phyloP scores from a whole-genome alignment of 1,140 invertebrate species.

The Heterodera schachtii region DNA sequence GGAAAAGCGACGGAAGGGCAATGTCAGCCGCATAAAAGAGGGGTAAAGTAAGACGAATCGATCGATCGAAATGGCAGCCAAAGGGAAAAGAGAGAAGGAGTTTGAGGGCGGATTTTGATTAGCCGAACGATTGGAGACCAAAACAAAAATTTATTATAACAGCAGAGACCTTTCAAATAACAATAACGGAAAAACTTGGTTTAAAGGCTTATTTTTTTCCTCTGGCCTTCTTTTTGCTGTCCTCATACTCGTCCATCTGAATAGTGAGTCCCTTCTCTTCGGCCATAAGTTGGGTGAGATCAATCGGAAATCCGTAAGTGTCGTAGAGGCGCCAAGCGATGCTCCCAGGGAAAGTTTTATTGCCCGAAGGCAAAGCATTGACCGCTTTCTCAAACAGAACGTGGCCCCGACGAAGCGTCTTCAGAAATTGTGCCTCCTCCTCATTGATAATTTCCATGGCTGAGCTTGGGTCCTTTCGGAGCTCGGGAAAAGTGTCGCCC shows the following conservation, averaged over 20 bases:
- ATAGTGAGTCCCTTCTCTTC: slow-evolving; percentile 89
- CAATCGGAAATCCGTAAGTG: slow-evolving; percentile 97
- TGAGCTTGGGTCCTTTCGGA: slow-evolving; percentile 84
- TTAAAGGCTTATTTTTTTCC: too few species aligned
- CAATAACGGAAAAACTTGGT: too few species aligned
- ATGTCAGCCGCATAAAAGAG: background rate
- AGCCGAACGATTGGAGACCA: too few species aligned
- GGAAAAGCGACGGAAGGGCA: background rate
- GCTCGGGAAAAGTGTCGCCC: slow-evolving; percentile 92
- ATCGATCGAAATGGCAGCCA: background rate
- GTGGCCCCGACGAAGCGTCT: slow-evolving; percentile 86
- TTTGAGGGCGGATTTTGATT: background rate
- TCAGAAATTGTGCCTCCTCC: slow-evolving; percentile 96
- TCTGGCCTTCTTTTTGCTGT: slow-evolving; percentile 73
- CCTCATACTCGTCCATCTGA: slow-evolving; percentile 86
- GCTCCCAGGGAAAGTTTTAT: slow-evolving; percentile 74
- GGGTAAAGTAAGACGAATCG: background rate
- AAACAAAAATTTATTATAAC: too few species aligned
- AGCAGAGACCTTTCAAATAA: too few species aligned
- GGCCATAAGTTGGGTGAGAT: slow-evolving; percentile 93
- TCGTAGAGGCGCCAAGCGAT: slow-evolving; percentile 97
- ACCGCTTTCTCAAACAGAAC: slow-evolving; percentile 89
- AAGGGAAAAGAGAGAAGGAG: too few species aligned
- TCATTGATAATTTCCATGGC: slow-evolving; percentile 90
- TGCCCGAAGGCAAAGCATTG: slow-evolving; percentile 53